Percentiles rank a stretch among this genome's conserved stretches.
phyloP scores from a whole-genome alignment of 2,888 invertebrate species.

The Melanophora roralis region DNA sequence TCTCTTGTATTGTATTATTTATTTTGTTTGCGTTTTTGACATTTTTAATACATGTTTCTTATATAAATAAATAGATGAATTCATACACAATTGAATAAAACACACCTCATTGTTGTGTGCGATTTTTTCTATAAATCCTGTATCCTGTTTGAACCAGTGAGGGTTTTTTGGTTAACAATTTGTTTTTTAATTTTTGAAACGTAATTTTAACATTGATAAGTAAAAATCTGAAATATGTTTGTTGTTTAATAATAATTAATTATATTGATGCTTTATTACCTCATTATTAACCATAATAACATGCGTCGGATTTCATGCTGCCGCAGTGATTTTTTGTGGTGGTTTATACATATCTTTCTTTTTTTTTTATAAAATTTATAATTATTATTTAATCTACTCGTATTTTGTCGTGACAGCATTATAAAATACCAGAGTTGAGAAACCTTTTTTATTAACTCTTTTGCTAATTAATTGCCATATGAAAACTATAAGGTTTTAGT shows the following conservation, averaged over 20 bases:
- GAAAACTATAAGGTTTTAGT: too few species aligned
- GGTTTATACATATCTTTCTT: conserved; percentile 6
- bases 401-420: conserved; percentile 46
- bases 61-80: not conserved
- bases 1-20: not conserved
- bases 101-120: too few species aligned
- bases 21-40: too few species aligned
- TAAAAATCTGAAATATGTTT: conserved; percentile 39
- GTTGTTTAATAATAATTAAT: conserved; percentile 54
- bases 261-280: conserved; percentile 54
- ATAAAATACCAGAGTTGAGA: not conserved
- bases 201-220: not conserved
- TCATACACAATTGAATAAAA: too few species aligned
- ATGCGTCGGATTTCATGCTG: conserved; percentile 27
- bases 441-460: not conserved
- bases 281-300: conserved; percentile 54
- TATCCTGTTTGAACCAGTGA: too few species aligned
- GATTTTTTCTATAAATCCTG: too few species aligned
- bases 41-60: not conserved
- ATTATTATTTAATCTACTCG: conserved; percentile 59
- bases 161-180: not conserved
- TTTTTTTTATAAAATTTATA: conserved; percentile 39
- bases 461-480: too few species aligned
- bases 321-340: conserved; percentile 3
- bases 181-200: not conserved